Evolutionary conservation across 2,888 invertebrate genomes (phyloP).

Genomic region (Geophilus truncorum): DNA sequence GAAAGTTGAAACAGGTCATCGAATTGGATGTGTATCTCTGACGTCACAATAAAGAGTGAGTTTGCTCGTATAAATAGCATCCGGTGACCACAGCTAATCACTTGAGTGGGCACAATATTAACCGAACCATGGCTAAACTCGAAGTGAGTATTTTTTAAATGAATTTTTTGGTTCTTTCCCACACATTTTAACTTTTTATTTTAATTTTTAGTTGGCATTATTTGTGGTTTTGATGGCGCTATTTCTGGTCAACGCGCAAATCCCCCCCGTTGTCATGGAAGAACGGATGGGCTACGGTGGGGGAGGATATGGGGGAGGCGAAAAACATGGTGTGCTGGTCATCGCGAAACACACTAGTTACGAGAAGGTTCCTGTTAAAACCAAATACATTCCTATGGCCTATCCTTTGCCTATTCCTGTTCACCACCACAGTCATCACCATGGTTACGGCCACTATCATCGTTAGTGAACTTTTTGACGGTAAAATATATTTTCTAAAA

Average conservation of each 20-base stretch:
- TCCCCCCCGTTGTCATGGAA: background rate
- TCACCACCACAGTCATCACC: background rate
- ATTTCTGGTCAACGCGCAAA: background rate
- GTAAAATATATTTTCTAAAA: background rate
- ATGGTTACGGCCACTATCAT: background rate
- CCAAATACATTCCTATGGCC: background rate
- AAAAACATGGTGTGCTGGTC: background rate
- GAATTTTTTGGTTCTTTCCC: too few species aligned
- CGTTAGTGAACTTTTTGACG: background rate
- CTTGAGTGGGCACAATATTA: background rate
- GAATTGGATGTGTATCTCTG: background rate
- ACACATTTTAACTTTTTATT: background rate
- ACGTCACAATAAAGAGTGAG: background rate
- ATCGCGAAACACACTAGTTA: conserved; percentile 4
- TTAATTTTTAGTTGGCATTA: background rate
- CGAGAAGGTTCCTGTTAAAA: background rate
- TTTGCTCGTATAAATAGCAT: background rate
- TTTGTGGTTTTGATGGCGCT: background rate
- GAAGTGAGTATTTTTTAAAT: background rate
- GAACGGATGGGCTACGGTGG: background rate
- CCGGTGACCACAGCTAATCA: background rate
- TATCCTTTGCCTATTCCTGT: conserved; percentile 6
- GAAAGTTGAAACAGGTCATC: background rate
- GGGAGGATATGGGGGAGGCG: background rate
- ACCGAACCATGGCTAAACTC: background rate